Evolutionary conservation across 1,140 invertebrate species (phyloP).

Genomic region (Anoplolepis gracilipes): DNA sequence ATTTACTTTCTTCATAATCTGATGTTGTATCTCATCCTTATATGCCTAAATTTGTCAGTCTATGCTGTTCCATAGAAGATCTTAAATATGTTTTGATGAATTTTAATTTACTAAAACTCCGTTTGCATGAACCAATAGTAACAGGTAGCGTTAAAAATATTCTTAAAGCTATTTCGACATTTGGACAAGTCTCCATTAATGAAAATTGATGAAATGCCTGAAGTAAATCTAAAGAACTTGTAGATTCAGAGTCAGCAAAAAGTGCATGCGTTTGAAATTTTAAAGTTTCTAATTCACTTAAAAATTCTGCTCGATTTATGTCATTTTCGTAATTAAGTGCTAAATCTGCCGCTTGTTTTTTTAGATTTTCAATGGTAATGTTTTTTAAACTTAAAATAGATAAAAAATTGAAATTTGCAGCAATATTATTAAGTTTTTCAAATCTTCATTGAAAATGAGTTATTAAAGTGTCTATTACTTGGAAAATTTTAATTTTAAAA

Average conservation of each 20-base stretch:
- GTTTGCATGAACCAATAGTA: too few species aligned
- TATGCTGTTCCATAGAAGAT: too few species aligned
- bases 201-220: too few species aligned
- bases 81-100: too few species aligned
- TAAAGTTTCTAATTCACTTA: constrained; percentile 17
- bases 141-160: too few species aligned
- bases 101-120: too few species aligned
- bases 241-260: constrained; percentile 7
- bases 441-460: constrained; percentile 14
- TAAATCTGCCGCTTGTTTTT: constrained; percentile 19
- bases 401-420: constrained; percentile 19
- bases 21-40: too few species aligned
- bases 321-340: constrained; percentile 1
- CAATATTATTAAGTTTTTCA: constrained; percentile 11
- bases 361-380: constrained; percentile 1
- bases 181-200: too few species aligned
- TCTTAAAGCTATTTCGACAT: too few species aligned
- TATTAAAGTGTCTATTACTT: constrained; percentile 24
- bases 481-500: constrained; percentile 12
- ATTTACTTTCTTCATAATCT: too few species aligned
- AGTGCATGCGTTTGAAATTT: constrained; percentile 8
- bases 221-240: constrained; percentile 12
- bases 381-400: constrained; percentile 21
- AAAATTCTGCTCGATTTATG: constrained; percentile 10
- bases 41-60: too few species aligned